phyloP scores from a whole-genome alignment of 2,888 invertebrate species.

The Serripes groenlandicus region DNA sequence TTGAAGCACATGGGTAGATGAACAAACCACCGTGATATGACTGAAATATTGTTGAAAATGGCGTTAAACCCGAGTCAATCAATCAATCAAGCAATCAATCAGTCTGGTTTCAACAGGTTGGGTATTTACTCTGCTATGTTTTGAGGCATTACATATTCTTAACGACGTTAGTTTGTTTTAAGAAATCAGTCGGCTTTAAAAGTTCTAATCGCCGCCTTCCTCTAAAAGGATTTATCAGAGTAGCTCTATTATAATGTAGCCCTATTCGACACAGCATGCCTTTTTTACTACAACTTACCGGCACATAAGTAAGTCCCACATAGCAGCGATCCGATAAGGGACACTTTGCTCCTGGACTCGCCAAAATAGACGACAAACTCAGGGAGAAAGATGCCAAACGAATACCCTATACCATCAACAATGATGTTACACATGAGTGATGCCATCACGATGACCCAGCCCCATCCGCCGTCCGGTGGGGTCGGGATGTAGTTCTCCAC shows the following conservation, averaged over 20 bases:
- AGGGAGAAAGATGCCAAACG: constrained; percentile 92
- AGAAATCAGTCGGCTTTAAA: too few relatives aligned
- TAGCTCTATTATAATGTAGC: too few relatives aligned
- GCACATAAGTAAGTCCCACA: constrained; percentile 96
- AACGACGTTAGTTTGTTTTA: background rate
- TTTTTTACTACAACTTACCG: constrained; percentile 89
- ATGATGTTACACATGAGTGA: constrained; percentile 97
- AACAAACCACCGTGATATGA: background rate
- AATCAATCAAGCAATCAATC: background rate
- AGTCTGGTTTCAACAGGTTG: too few relatives aligned
- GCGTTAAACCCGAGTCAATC: background rate
- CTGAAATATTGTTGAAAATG: background rate
- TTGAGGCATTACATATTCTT: too few relatives aligned
- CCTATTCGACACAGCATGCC: too few relatives aligned
- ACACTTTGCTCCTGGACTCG: constrained; percentile 92
- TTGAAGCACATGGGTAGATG: background rate
- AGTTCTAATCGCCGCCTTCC: background rate
- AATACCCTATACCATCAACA: constrained; percentile 97
- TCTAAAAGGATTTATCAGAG: too few relatives aligned
- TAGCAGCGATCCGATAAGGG: constrained; percentile 95
- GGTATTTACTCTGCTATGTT: too few relatives aligned
- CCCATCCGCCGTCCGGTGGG: constrained; percentile 92
- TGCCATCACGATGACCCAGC: constrained; percentile 96
- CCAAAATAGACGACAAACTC: constrained; percentile 90
- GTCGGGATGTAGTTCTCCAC: constrained; percentile 82